Evolutionary conservation across 2,797 vertebrate genomes (phyloP).

Genomic region (Meriones psammophilus): DNA sequence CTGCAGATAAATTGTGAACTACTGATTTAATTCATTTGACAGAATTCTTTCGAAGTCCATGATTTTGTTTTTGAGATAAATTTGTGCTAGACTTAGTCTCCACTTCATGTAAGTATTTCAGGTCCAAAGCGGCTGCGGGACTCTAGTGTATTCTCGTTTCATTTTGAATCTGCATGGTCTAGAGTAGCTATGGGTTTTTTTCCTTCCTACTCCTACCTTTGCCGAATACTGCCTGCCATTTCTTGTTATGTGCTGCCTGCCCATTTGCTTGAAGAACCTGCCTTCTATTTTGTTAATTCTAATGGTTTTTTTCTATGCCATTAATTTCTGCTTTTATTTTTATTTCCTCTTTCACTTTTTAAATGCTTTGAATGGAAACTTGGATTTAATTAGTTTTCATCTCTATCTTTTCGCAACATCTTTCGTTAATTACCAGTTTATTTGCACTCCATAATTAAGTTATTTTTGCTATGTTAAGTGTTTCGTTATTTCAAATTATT

Average conservation of each 20-base stretch:
- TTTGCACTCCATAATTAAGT: background rate
- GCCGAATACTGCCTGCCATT: background rate
- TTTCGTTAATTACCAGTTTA: background rate
- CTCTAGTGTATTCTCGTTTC: background rate
- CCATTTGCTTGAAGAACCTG: slow-evolving; percentile 37
- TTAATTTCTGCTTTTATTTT: slow-evolving; percentile 50
- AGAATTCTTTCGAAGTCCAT: background rate
- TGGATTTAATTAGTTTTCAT: slow-evolving; percentile 26
- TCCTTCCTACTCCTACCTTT: background rate
- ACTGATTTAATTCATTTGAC: slow-evolving; percentile 5
- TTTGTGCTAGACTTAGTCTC: background rate
- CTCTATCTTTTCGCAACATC: background rate
- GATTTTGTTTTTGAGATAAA: background rate
- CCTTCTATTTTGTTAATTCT: slow-evolving; percentile 47
- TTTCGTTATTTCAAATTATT: background rate
- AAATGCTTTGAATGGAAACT: slow-evolving; percentile 31
- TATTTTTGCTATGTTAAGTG: slow-evolving; percentile 11
- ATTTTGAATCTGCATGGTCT: background rate
- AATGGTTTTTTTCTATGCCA: slow-evolving; percentile 24
- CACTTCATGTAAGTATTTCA: background rate
- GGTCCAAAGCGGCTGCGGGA: background rate
- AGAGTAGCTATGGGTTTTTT: background rate
- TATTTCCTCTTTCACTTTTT: slow-evolving; percentile 36
- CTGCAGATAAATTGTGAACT: background rate
- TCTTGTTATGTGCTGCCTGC: background rate